Evolutionary conservation across 2,888 invertebrate species (phyloP).

Genomic region (Ellobium chinense): DNA sequence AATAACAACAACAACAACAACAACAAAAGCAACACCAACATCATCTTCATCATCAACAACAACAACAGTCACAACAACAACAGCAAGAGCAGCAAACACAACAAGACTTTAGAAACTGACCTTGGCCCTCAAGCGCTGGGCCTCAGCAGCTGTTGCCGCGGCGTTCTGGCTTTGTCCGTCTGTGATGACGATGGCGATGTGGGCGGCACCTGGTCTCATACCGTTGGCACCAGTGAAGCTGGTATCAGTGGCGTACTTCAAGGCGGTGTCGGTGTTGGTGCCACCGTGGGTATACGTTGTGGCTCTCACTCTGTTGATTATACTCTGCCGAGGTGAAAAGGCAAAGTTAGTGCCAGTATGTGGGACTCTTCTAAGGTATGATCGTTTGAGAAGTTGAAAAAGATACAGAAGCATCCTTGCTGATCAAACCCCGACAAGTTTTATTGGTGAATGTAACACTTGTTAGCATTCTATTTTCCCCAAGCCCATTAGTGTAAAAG

Average conservation of each 20-base stretch:
- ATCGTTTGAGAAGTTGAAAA: too few species aligned
- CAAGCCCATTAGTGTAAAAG: too few species aligned
- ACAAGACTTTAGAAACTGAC: neutral
- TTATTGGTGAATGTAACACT: too few species aligned
- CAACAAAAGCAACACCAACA: too few species aligned
- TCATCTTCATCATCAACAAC: too few species aligned
- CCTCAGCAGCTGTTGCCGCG: conserved; percentile 62
- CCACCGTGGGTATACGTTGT: conserved; percentile 66
- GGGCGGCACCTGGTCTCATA: conserved; percentile 48
- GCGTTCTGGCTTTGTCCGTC: conserved; percentile 60
- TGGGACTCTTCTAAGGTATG: too few species aligned
- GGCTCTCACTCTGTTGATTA: conserved; percentile 52
- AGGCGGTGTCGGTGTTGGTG: conserved; percentile 69
- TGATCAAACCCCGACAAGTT: too few species aligned
- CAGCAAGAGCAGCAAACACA: neutral
- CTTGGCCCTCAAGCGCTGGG: conserved; percentile 55
- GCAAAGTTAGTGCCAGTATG: too few species aligned
- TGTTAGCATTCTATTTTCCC: too few species aligned
- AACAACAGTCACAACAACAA: neutral
- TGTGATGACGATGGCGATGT: conserved; percentile 52
- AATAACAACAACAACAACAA: too few species aligned
- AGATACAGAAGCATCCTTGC: too few species aligned
- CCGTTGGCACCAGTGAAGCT: conserved; percentile 63
- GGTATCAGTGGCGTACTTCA: conserved; percentile 61
- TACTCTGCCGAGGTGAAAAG: too few species aligned